Base-by-base conservation (phyloP, 2,888 invertebrate species). In the Apoderus coryli region DNA sequence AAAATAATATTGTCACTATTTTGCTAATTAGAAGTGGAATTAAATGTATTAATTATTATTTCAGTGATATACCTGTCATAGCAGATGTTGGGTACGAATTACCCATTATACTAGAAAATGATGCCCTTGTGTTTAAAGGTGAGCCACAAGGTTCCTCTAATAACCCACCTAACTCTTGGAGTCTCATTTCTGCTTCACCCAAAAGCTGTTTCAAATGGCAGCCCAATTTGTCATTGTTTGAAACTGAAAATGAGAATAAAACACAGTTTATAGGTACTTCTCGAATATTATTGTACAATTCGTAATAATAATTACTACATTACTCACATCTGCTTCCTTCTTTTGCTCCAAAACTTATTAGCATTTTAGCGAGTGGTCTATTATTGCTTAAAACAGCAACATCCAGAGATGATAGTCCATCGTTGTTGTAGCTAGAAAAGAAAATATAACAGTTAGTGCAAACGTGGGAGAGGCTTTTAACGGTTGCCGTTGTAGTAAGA, bases 301-400 rank as follows among this genome's bases (percentile, higher is more conserved):
- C n/a, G n/a, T n/a, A n/a, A n/a, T n/a, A n/a, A n/a, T n/a, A n/a
- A n/a, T n/a, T n/a, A n/a, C n/a, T n/a, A n/a, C 43, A 44, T 42
- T 48, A 67, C 80, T 77, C 58, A 85, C 86, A 81, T 53, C 81
- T 77, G 35, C 73, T 75, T 45, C 82, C 81, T 59, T 85, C 84
- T 48, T 76, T 75, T 40, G 82, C 86, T 37, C 86, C 85, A 52
- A 80, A 81, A 42, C 81, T 75, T 51, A 90, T 72, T 38, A 96
- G 69, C 75, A 92, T 80, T 61, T 80, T 85, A 32, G 84, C 84
- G 57, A 95, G 72, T 29, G 80, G 76, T 44, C 80, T 69, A 56
- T 92, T 86, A 57, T 81, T 82, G 52, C 85, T 82, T 52, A 95
- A 67, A 29, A 92, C 84, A 1, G 95, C 92, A 39, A 95, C 81